Evolutionary conservation across 2,888 invertebrate species (phyloP).

Genomic region (Eurytoma californica): DNA sequence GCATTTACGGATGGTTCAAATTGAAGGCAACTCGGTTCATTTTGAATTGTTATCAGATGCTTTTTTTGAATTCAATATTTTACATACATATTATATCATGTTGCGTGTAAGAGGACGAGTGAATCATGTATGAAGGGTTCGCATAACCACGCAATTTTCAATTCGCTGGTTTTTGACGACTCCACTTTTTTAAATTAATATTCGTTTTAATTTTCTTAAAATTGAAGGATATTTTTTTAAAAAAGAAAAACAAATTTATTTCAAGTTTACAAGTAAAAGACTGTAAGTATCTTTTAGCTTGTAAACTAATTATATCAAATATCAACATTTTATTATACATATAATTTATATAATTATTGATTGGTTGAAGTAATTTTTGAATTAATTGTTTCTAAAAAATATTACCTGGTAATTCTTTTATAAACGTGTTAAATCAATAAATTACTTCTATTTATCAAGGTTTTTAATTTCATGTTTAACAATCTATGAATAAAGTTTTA

Average conservation of each 20-base stretch:
- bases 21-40: constrained; percentile 52
- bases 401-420: background rate
- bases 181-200: background rate
- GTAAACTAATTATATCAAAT: background rate
- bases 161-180: background rate
- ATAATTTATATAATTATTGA: constrained; percentile 4
- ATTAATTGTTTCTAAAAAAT: background rate
- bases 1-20: constrained; percentile 21
- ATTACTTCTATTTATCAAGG: constrained; percentile 24
- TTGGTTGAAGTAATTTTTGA: constrained; percentile 33
- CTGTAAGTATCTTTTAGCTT: background rate
- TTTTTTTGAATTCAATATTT: constrained; percentile 5
- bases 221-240: constrained; percentile 1
- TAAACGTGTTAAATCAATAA: background rate
- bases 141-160: constrained; percentile 1
- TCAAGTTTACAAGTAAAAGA: constrained; percentile 16
- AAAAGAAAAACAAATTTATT: background rate
- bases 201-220: constrained; percentile 7
- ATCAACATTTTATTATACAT: background rate
- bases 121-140: constrained; percentile 3
- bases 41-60: constrained; percentile 33
- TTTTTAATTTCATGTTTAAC: constrained; percentile 27
- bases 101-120: background rate
- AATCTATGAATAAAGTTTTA: constrained; percentile 22
- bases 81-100: background rate